phyloP scores from a whole-genome alignment of 2,797 vertebrate genomes.

The Potorous gilbertii region DNA sequence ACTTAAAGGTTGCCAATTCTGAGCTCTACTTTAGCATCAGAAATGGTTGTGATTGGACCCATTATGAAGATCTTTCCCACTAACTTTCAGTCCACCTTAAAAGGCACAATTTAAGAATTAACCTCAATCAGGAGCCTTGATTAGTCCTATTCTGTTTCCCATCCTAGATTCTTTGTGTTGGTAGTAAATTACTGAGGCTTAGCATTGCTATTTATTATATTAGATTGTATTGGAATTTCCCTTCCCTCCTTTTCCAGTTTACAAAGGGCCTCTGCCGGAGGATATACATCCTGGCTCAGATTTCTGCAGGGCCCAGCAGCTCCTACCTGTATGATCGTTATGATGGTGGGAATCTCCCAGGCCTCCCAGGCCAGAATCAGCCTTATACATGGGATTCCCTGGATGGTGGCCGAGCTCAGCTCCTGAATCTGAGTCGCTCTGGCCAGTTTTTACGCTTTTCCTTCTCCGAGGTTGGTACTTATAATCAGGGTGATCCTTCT shows the following conservation, averaged over 20 bases:
- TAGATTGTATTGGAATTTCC: fast-evolving
- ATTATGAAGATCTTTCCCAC: neutral
- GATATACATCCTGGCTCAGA: neutral
- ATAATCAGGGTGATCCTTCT: conserved; percentile 99
- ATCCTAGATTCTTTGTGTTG: neutral
- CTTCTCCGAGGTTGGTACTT: conserved; percentile 97
- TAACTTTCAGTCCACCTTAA: neutral
- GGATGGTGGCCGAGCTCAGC: conserved; percentile 90
- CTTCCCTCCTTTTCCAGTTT: neutral
- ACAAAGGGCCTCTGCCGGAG: fast-evolving
- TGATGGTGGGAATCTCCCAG: conserved; percentile 91
- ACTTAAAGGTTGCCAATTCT: neutral
- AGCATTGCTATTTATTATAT: neutral
- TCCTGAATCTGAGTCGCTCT: conserved; percentile 93
- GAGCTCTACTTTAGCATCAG: fast-evolving
- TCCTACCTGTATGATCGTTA: conserved; percentile 91
- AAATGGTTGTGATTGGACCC: neutral
- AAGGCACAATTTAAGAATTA: fast-evolving
- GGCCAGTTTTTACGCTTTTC: conserved; percentile 95
- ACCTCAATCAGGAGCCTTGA: neutral
- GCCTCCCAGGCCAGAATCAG: conserved; percentile 88
- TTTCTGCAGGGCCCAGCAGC: neutral
- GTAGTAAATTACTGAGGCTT: neutral
- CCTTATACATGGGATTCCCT: conserved; percentile 90
- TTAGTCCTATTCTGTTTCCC: neutral